Base-by-base conservation (phyloP, 2,888 invertebrate species). In the Barypeithes pellucidus region DNA sequence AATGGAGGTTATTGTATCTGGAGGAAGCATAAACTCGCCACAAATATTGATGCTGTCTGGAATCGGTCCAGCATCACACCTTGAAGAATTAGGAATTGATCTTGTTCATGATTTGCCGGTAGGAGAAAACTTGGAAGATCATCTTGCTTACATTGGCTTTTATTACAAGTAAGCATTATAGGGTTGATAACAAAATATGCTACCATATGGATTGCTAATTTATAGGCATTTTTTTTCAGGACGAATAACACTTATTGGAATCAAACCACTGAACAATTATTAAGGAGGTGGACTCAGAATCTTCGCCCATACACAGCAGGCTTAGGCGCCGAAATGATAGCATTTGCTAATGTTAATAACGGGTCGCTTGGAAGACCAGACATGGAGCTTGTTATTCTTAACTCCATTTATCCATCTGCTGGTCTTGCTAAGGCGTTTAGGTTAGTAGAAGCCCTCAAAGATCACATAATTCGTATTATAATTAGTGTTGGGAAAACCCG, bases 11-110 rank as follows among this genome's bases (percentile, higher is more conserved):
- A 93, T 96, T 54, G 83, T 97, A 39, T 92, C 95, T n/a, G 95
- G 95, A 0, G 96, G 97, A 0, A 91, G 96, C 0, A 93, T 97
- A 39, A 96, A 96, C 45, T 36, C 72, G 16, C 75, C 75, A 0
- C 96, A 96, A 81, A 85, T 97, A 63, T 87, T 97, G 67, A 94
- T 96, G 94, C 85, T 96, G 0, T 95, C 95, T 0, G 96, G 96
- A 0, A 88, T 95, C 63, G 94, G 94, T 0, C 94, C 94, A 0
- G 87, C 87, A 47, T 87, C 90, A 20, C 93, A 94, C 78, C 86
- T 94, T 18, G 86, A 87, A 76, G 87, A 91, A 43, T 86, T 92
- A n/a, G 92, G 92, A 2, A 92, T 95, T 60, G 89, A 89, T 14
- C 90, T 93, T 0, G 79, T 94, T 0, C 90, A 91, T 81, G 92